Evolutionary conservation across 2,888 invertebrate species (phyloP), one percentile per base, ranked within the genome.

Genomic region (Thereva nobilitata): DNA sequence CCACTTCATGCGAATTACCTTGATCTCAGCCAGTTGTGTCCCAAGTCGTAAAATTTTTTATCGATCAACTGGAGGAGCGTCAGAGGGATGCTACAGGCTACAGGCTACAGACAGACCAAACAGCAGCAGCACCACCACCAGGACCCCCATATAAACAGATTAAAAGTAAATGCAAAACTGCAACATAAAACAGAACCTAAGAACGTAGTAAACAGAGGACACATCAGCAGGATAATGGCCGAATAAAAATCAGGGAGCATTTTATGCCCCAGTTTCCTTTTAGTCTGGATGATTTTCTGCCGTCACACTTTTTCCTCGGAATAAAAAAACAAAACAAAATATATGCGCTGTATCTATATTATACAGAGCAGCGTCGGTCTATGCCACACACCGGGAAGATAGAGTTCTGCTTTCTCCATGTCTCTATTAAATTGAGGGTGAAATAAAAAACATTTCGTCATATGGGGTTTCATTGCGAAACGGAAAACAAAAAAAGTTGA

Each of bases 161-260:
- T 61, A 61, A 61, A 50, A 40, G 61, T 7, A 61, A 61, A 61
- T 61, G 61, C 61, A 61, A 61, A 61, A 61, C 61, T 61, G 61
- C 50, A 61, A 50, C 50, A 61, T 61, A 61, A 61, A 61, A 41
- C 50, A 41, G 47, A 23, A 40, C 41, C 61, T 34, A 38, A n/a
- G 23, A 41, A 49, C 50, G 41, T 61, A 61, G 50, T 23, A 23
- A 23, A 23, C 23, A 61, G 40, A 50, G 34, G 50, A 50, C 50
- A 61, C 50, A 50, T 61, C 61, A 61, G 61, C 10, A 61, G 37
- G 50, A 50, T 61, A 61, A 61, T 61, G 61, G 61, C 34, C 61
- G 49, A 61, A 61, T 61, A 61, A 61, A 61, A 61, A 61, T 61
- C 61, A 61, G 61, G 12, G 50, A 61, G 61, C 50, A 61, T 61